Conservation (phyloP, 2,797 vertebrate species). For the Neosalanx taihuensis region DNA sequence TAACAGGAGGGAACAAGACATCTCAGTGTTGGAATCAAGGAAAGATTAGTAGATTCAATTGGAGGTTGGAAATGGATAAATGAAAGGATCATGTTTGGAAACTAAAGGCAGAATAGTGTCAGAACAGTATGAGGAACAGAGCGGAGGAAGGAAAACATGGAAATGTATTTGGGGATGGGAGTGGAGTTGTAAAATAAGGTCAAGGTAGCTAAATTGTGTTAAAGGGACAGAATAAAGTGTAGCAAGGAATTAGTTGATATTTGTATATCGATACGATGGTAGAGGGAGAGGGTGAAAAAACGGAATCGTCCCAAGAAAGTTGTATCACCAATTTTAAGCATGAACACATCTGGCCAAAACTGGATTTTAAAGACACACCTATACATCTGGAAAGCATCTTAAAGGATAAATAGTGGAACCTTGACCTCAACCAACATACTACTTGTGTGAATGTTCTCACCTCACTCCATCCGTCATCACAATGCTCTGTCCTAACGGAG, state of each 20-base stretch:
- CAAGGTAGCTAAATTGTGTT: background rate
- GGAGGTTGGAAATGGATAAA: background rate
- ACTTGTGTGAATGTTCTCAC: slow-evolving; percentile 48
- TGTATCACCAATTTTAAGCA: background rate
- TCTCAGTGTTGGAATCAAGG: background rate
- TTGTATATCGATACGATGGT: no score
- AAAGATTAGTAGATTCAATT: background rate
- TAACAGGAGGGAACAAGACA: background rate
- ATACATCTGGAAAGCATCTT: slow-evolving; percentile 10
- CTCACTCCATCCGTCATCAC: slow-evolving; percentile 68
- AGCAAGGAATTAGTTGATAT: no score
- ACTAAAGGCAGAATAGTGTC: background rate
- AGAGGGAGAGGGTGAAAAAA: background rate
- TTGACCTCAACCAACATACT: background rate
- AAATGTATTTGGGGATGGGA: background rate
- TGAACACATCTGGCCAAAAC: slow-evolving; percentile 5
- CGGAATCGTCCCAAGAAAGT: background rate
- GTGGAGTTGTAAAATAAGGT: background rate
- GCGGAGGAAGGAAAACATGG: background rate
- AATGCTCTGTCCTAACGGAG: slow-evolving; percentile 44
- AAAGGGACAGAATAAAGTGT: background rate
- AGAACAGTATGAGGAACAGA: background rate
- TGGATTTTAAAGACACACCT: background rate
- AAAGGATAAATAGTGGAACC: slow-evolving; percentile 15
- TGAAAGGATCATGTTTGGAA: background rate